Base-by-base conservation (phyloP, 1,140 invertebrate genomes). In the Stegodyphus dumicola region DNA sequence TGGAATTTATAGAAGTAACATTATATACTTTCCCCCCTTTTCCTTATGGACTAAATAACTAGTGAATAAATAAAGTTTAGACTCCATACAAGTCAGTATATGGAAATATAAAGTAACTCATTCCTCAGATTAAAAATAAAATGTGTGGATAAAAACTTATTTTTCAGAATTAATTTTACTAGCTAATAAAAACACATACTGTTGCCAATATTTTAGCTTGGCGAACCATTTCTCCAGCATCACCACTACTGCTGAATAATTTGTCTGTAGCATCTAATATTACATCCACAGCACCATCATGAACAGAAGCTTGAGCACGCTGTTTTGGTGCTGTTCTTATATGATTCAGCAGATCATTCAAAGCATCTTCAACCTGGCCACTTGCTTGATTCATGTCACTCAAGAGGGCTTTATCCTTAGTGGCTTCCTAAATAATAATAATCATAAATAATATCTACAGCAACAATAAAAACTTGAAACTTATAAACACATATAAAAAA, bases 211-310 rank as follows among this genome's bases (percentile, higher is more conserved):
- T 93, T 84, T 97, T 92, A 0, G 97, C 97, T 89, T 99, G 97
- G 9, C 95, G 93, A 33, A 99, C 96, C 97, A 99, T 99, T 91
- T 99, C 97, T 2, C 94, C 93, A 0, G 95, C 93, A 91, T 98
- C 96, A 49, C 95, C 95, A 64, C 93, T 93, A 17, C 95, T 95
- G 13, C 94, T 95, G 79, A 97, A 95, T 10, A 99, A 91, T 69
- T 95, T 94, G 90, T 99, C 97, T 7, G 97, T 97, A 5, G 97
- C 96, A 6, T 94, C 93, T 87, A 98, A 92, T 86, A 99, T 98
- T 11, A 94, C 95, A 89, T 98, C 97, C 4, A 98, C 96, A 0
- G 95, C 93, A 76, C 94, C 94, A 90, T 96, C 95, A 88, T 96
- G 94, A 5, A 92, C 90, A 69, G 90, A 91, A 81, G 92, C 92